Evolutionary conservation across 2,113 vertebrate species (phyloP), one percentile per base, ranked within the genome.

Genomic region (Cygnus buccinator): DNA sequence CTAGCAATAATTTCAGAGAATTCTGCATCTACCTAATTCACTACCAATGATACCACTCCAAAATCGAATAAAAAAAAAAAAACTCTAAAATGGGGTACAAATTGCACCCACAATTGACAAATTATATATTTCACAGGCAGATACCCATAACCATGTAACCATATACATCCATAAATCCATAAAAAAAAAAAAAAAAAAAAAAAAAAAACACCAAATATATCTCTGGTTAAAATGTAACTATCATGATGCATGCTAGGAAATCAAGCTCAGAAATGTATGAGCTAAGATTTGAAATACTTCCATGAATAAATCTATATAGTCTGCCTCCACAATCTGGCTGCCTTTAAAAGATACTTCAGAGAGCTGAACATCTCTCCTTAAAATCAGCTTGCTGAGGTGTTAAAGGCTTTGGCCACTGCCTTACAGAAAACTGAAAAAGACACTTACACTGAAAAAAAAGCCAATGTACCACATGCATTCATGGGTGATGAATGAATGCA

Each of bases 281-380:
- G 37, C 25, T 90, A 68, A 87, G 78, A 96, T 80, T 67, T 81
- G 13, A 91, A 93, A 86, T 43, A 20, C 20, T 94, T 85, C 74
- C 72, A 79, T 77, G 46, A 74, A 48, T 83, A 90, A 93, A 95
- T 88, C 78, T 84, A 35, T 88, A 85, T 35, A 89, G 46, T 29
- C 66, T 93, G 73, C 52, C 54, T 90, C 44, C 46, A 82, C 39
- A 52, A 67, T 48, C 75, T 85, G 87, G 22, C 8, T 83, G 41
- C 9, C 9, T 85, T 73, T 15, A 77, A 70, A 76, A 59, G 39
- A 35, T 12, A 72, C 16, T 50, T 82, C 20, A 58, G 10, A 58
- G 8, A 80, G 21, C 11, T 55, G 44, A 79, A 48, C 6, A 3
- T 50, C 25, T 66, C 29, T 82, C 50, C 31, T 55, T 35, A 29